These are phyloP conservation scores for Muraenolepis orangiensis DNA, from an alignment of 2,797 vertebrate species.

Conservation along the genomic window DNA sequence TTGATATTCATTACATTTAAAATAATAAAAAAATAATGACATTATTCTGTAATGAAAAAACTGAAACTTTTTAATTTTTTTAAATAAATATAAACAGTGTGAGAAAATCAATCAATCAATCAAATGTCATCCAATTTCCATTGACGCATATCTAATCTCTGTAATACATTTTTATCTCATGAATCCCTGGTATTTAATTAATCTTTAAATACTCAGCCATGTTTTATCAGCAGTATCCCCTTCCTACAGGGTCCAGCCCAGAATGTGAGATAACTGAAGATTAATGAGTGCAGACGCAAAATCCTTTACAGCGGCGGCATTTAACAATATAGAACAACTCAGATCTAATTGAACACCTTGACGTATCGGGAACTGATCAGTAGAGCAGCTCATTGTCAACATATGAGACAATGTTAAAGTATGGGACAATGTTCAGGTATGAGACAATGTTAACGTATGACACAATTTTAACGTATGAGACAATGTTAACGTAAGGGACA, in stretches of 20 bases:
- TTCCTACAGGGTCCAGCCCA: slow-evolving; percentile 6
- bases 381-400: too few species aligned
- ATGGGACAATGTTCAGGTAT: too few species aligned
- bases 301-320: background rate
- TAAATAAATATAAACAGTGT: background rate
- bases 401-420: too few species aligned
- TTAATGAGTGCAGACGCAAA: slow-evolving; percentile 45
- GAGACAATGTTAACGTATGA: too few species aligned
- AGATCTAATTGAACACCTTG: background rate
- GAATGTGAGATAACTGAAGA: slow-evolving; percentile 39
- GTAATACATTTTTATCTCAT: background rate
- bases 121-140: background rate
- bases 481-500: too few species aligned
- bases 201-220: background rate
- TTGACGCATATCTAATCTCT: background rate
- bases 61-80: background rate
- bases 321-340: background rate
- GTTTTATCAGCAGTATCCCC: background rate
- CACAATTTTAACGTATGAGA: too few species aligned
- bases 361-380: too few species aligned
- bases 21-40: too few species aligned
- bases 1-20: too few species aligned
- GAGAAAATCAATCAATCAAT: background rate
- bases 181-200: background rate
- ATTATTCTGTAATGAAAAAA: too few species aligned